Evolutionary conservation across 2,113 vertebrate species (phyloP).

Genomic region (Seriola dumerili): DNA sequence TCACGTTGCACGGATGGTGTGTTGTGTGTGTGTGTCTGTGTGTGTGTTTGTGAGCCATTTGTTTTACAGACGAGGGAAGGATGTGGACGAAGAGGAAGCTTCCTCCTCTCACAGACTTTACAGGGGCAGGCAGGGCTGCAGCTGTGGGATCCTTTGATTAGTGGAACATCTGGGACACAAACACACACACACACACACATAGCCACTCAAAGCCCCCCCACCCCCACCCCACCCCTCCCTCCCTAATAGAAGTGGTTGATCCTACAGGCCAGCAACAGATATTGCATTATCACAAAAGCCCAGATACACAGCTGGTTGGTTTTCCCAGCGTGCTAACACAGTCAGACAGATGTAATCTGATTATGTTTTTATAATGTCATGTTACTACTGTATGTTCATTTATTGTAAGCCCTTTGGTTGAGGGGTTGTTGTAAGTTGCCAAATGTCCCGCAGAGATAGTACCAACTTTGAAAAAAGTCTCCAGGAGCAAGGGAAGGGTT

Average conservation of each 20-base stretch:
- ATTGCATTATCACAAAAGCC: constrained; percentile 41
- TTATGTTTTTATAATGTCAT: constrained; percentile 26
- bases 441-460: not conserved
- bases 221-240: no score
- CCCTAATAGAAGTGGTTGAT: constrained; percentile 11
- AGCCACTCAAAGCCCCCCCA: constrained; percentile 13
- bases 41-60: constrained; percentile 63
- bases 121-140: constrained; percentile 67
- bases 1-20: constrained; percentile 55
- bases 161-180: constrained; percentile 76
- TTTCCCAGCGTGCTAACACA: not conserved
- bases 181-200: constrained; percentile 31
- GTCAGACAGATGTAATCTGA: constrained; percentile 37
- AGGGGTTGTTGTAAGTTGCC: not conserved
- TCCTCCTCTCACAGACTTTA: constrained; percentile 73
- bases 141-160: constrained; percentile 80
- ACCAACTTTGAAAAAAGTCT: constrained; percentile 29
- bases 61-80: constrained; percentile 80
- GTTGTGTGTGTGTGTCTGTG: constrained; percentile 17
- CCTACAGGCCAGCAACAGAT: constrained; percentile 27
- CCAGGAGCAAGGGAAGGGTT: constrained; percentile 75
- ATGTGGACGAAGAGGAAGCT: constrained; percentile 81
- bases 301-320: constrained; percentile 28
- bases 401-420: not conserved
- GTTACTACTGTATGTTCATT: not conserved